These are phyloP conservation scores for Archips xylosteana DNA, from an alignment of 2,888 invertebrate species.

Conservation along the genomic window DNA sequence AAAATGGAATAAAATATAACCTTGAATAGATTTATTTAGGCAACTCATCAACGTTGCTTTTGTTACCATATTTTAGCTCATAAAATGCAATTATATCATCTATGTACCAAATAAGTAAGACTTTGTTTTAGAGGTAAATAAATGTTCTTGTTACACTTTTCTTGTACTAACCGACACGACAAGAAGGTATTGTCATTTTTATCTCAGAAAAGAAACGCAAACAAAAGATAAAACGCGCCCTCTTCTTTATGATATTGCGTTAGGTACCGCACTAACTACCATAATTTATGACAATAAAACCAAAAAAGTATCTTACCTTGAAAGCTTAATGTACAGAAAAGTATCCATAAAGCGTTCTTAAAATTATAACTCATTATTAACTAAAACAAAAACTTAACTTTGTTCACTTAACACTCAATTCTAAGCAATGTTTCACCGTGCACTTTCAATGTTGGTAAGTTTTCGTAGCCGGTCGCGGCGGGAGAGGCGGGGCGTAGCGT, in stretches of 20 bases:
- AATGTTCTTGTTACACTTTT: neutral
- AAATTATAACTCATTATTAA: constrained; percentile 28
- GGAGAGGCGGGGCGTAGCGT: constrained; percentile 18
- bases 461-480: constrained; percentile 22
- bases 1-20: too few species aligned
- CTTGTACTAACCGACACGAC: neutral
- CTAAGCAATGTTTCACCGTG: constrained; percentile 4
- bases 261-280: neutral
- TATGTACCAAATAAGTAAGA: too few species aligned
- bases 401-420: constrained; percentile 2
- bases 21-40: too few species aligned
- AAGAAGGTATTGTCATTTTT: neutral
- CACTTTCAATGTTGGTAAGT: neutral
- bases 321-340: constrained; percentile 25
- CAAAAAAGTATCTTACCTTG: constrained; percentile 22
- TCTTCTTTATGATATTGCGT: neutral
- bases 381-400: constrained; percentile 10
- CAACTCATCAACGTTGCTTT: too few species aligned
- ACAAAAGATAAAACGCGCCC: neutral
- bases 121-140: neutral
- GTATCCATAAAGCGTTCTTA: constrained; percentile 36
- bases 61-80: too few species aligned
- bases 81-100: too few species aligned
- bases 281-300: neutral
- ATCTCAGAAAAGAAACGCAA: neutral